Percentiles rank a stretch among this genome's conserved stretches.
These are phyloP conservation scores for Drosophila quadrilineata DNA, from an alignment of 1,140 invertebrate species.

Conservation along the genomic window DNA sequence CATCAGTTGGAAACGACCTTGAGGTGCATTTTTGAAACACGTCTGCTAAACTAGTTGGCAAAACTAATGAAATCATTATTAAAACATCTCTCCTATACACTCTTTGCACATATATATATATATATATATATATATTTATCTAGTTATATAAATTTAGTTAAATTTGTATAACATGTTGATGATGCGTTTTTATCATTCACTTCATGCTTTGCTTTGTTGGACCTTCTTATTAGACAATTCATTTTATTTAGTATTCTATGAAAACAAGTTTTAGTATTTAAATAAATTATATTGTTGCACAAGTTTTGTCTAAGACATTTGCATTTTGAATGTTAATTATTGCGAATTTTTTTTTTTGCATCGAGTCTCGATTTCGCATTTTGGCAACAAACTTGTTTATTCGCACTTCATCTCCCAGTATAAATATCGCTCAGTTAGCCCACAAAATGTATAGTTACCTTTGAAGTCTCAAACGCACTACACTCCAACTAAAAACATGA, in stretches of 20 bases:
- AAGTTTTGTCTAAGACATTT: background rate
- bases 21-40: too few species aligned
- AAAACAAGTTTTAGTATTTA: background rate
- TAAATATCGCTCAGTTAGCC: slow-evolving; percentile 6
- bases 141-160: too few species aligned
- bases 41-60: too few species aligned
- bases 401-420: background rate
- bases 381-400: background rate
- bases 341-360: background rate
- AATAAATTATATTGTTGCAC: background rate
- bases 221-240: too few species aligned
- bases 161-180: too few species aligned
- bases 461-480: slow-evolving; percentile 22
- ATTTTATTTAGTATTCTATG: background rate
- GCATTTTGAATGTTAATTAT: slow-evolving; percentile 6
- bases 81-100: too few species aligned
- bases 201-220: too few species aligned
- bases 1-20: too few species aligned
- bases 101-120: too few species aligned
- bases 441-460: slow-evolving; percentile 14
- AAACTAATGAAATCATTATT: too few species aligned
- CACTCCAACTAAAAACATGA: slow-evolving; percentile 45
- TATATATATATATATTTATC: too few species aligned
- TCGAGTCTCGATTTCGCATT: background rate
- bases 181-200: too few species aligned